These are phyloP conservation scores for Helicoverpa assulta DNA, from an alignment of 2,888 invertebrate species.

Conservation along the genomic window DNA sequence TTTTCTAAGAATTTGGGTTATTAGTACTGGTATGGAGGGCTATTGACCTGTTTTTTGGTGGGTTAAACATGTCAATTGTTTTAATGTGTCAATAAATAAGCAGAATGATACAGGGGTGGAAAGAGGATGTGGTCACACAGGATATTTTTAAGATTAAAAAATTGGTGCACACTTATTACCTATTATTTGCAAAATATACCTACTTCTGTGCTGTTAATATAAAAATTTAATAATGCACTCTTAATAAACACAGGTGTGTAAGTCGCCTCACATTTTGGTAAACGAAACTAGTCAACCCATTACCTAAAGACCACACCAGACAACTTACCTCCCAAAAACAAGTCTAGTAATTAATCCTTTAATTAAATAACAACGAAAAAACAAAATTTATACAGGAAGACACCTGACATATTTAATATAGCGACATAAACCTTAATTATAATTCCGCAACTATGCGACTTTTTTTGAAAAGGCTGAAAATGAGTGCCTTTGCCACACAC, in stretches of 20 bases:
- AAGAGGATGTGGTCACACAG: too few species aligned
- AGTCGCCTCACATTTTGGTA: not conserved
- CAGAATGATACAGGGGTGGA: too few species aligned
- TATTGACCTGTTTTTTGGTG: constrained; percentile 1
- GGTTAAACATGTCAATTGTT: not conserved
- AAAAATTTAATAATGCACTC: too few species aligned
- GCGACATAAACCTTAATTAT: constrained; percentile 47
- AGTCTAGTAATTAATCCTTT: not conserved
- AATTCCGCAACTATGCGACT: constrained; percentile 31
- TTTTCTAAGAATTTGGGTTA: not conserved
- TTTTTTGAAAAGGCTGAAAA: constrained; percentile 50
- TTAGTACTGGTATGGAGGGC: not conserved
- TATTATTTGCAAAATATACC: too few species aligned
- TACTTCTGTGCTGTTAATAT: too few species aligned
- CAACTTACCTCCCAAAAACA: not conserved
- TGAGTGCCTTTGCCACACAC: constrained; percentile 51
- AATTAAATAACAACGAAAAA: constrained; percentile 5
- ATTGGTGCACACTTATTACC: too few species aligned
- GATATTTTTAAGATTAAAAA: too few species aligned
- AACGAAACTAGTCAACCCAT: not conserved
- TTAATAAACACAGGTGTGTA: too few species aligned
- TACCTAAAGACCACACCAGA: not conserved
- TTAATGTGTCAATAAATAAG: too few species aligned
- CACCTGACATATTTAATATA: constrained; percentile 27
- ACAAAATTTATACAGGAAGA: constrained; percentile 16